A percentile compares a stretch with the other conserved stretches of the same genome.
Conservation (phyloP, 2,888 invertebrate species). For the Tenthredo amoena region DNA sequence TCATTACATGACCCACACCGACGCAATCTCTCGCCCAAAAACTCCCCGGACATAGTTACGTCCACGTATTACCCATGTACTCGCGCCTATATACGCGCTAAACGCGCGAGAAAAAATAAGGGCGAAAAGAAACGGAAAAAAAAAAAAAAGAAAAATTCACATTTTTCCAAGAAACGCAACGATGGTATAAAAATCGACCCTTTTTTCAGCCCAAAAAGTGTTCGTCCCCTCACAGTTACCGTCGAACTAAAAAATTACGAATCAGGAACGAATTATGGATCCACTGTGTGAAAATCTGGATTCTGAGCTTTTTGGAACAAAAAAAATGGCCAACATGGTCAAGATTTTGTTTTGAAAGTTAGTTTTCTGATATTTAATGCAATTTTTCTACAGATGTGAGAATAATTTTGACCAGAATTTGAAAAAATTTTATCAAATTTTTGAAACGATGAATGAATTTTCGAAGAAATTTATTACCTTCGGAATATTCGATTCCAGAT, state of each 20-base stretch:
- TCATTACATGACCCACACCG: constrained; percentile 45
- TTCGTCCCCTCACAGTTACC: background rate
- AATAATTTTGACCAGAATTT: background rate
- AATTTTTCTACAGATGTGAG: background rate
- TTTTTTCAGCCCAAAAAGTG: background rate
- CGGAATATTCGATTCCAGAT: too few relatives aligned
- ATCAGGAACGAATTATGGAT: background rate
- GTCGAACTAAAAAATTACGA: background rate
- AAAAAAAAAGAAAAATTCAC: too few relatives aligned
- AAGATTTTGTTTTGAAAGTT: background rate
- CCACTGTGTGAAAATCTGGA: background rate
- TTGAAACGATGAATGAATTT: too few relatives aligned
- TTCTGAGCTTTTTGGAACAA: background rate
- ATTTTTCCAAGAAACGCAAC: background rate
- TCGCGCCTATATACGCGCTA: background rate
- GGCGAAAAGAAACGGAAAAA: background rate
- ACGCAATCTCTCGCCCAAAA: background rate
- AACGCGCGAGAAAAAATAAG: background rate
- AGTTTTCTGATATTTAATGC: background rate
- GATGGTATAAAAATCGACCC: background rate
- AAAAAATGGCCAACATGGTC: background rate
- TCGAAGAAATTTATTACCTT: too few relatives aligned
- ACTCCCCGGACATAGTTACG: background rate
- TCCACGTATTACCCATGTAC: background rate
- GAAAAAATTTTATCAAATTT: background rate